A percentile compares a stretch with the other conserved stretches of the same genome.
Conservation (phyloP, 2,797 vertebrate genomes). For the Hafferia zeledoni region DNA sequence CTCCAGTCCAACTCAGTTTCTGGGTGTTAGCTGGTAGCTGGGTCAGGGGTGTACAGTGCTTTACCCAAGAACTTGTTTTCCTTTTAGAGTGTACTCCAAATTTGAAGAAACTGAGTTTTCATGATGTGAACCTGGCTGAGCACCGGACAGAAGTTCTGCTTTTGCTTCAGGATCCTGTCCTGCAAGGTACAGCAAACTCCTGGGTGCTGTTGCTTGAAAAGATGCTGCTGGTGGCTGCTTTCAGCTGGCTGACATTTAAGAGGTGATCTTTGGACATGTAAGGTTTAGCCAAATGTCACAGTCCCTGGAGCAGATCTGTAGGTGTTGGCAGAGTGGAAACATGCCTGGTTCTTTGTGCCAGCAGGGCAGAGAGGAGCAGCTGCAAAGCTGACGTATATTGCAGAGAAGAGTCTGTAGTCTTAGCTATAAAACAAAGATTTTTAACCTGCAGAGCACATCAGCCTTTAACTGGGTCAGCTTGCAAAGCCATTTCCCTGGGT, state of each 20-base stretch:
- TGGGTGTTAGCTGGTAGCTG: neutral
- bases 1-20: neutral
- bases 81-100: constrained; percentile 79
- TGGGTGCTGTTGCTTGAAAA: neutral
- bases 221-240: neutral
- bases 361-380: neutral
- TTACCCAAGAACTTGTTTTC: constrained; percentile 2
- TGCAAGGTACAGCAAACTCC: constrained; percentile 81
- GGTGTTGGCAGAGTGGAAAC: neutral
- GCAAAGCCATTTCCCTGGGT: neutral
- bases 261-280: neutral
- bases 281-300: neutral
- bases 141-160: constrained; percentile 85
- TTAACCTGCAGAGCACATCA: neutral
- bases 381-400: neutral
- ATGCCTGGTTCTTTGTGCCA: neutral
- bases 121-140: constrained; percentile 87
- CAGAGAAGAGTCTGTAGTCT: neutral
- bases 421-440: neutral
- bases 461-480: neutral
- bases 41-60: neutral
- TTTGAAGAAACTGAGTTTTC: constrained; percentile 83
- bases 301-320: neutral
- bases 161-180: constrained; percentile 79
- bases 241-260: neutral